phyloP scores from a whole-genome alignment of 2,888 invertebrate genomes.

The Phorcus lineatus region DNA sequence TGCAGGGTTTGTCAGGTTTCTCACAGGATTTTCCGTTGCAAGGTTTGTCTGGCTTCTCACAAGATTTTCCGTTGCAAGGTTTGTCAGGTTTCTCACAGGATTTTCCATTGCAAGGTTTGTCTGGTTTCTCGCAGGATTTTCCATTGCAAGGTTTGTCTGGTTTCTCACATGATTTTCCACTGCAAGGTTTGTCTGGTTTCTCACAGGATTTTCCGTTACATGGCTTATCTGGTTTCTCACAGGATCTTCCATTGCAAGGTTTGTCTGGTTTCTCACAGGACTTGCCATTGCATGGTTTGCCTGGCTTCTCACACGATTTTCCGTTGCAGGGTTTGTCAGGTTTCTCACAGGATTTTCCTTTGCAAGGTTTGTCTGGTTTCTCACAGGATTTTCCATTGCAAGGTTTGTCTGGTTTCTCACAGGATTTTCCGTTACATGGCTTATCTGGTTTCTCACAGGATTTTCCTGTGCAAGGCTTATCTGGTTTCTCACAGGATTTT shows the following conservation, averaged over 20 bases:
- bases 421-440: not conserved
- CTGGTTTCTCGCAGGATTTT: slow-evolving; percentile 8
- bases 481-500: not conserved
- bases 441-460: not conserved
- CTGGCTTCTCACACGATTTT: not conserved
- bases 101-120: not conserved
- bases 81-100: not conserved
- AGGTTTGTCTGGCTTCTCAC: slow-evolving; percentile 5
- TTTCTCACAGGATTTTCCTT: not conserved
- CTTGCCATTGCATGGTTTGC: not conserved
- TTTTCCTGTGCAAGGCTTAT: not conserved
- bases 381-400: not conserved
- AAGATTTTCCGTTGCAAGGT: not conserved
- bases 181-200: slow-evolving; percentile 1
- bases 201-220: not conserved
- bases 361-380: not conserved
- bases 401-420: not conserved
- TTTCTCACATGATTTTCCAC: slow-evolving; percentile 12
- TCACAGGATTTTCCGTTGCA: slow-evolving; percentile 18
- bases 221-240: not conserved
- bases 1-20: slow-evolving; percentile 10
- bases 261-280: not conserved
- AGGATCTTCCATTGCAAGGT: slow-evolving; percentile 2
- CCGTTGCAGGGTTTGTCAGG: not conserved
- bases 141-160: not conserved